Percentiles rank a stretch among this genome's conserved stretches.
These are phyloP conservation scores for Pocota personata DNA, from an alignment of 2,888 invertebrate genomes.

Conservation along the genomic window DNA sequence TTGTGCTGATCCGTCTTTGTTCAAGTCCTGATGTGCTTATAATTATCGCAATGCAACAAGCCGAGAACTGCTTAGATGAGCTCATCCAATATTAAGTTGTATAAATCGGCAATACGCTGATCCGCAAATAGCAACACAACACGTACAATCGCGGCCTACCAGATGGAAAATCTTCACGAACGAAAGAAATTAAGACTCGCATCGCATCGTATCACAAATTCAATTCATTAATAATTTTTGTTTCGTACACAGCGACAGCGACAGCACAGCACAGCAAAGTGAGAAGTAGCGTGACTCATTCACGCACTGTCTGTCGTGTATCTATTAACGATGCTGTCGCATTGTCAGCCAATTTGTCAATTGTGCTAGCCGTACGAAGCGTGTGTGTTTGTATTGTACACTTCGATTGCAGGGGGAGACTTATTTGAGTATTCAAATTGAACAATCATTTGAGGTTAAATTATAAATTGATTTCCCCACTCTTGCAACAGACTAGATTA, in stretches of 20 bases:
- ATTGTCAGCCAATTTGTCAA: conserved; percentile 66
- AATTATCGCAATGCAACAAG: conserved; percentile 8
- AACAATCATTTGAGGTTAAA: conserved; percentile 56
- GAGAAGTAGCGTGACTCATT: conserved; percentile 60
- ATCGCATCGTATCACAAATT: conserved; percentile 32
- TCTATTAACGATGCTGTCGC: conserved; percentile 42
- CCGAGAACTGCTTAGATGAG: conserved; percentile 35
- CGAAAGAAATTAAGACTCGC: conserved; percentile 4
- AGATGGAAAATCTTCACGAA: conserved; percentile 36
- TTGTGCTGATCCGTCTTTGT: conserved; percentile 17
- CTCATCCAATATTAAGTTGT: conserved; percentile 38
- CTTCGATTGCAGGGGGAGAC: conserved; percentile 14
- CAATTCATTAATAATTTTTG: conserved; percentile 62
- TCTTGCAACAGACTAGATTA: conserved; percentile 14
- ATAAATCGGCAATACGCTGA: conserved; percentile 30
- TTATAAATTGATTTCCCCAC: conserved; percentile 52
- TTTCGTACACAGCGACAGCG: conserved; percentile 9
- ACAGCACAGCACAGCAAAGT: neutral
- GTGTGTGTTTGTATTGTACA: neutral
- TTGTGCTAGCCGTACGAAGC: neutral
- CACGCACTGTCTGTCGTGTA: conserved; percentile 57
- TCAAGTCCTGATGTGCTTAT: conserved; percentile 17
- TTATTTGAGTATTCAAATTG: conserved; percentile 58
- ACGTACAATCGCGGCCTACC: neutral
- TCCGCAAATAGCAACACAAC: conserved; percentile 31